Evolutionary conservation across 2,797 vertebrate species (phyloP).

Genomic region (Ptychobarbus kaznakovi): DNA sequence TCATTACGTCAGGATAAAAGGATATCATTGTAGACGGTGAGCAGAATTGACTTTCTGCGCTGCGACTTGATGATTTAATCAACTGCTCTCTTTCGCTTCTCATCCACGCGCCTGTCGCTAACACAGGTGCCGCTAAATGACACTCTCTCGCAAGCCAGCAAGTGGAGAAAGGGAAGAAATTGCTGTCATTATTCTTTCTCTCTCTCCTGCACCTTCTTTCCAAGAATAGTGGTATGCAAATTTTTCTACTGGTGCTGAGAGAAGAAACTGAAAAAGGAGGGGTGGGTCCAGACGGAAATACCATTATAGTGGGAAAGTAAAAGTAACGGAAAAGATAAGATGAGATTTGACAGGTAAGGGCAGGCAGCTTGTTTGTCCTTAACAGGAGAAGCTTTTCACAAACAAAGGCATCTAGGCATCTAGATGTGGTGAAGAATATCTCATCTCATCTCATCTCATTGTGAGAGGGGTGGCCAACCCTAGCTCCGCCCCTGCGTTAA

Average conservation of each 20-base stretch:
- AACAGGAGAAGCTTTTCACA: constrained; percentile 79
- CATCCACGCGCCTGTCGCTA: constrained; percentile 94
- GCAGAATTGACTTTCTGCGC: constrained; percentile 99
- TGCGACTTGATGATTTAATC: constrained; percentile 99
- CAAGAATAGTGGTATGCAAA: constrained; percentile 97
- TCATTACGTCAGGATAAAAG: constrained; percentile 99
- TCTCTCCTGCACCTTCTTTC: constrained; percentile 45
- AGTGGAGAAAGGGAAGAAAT: constrained; percentile 82
- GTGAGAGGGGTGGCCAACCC: no score
- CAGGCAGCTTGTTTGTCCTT: constrained; percentile 88
- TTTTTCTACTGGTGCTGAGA: constrained; percentile 83
- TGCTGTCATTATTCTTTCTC: constrained; percentile 93
- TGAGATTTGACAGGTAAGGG: constrained; percentile 91
- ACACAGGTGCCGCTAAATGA: constrained; percentile 97
- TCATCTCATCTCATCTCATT: no score
- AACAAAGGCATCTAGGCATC: constrained; percentile 60
- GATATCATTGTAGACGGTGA: constrained; percentile 99
- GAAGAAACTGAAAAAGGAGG: background rate
- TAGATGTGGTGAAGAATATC: no score
- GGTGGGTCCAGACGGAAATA: constrained; percentile 73
- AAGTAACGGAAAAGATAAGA: constrained; percentile 87
- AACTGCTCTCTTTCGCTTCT: constrained; percentile 99
- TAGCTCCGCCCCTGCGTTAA: no score
- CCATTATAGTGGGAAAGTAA: constrained; percentile 92
- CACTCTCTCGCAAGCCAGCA: constrained; percentile 34